Evolutionary conservation across 2,113 vertebrate genomes (phyloP).

Genomic region (Sebastes schlegelii): DNA sequence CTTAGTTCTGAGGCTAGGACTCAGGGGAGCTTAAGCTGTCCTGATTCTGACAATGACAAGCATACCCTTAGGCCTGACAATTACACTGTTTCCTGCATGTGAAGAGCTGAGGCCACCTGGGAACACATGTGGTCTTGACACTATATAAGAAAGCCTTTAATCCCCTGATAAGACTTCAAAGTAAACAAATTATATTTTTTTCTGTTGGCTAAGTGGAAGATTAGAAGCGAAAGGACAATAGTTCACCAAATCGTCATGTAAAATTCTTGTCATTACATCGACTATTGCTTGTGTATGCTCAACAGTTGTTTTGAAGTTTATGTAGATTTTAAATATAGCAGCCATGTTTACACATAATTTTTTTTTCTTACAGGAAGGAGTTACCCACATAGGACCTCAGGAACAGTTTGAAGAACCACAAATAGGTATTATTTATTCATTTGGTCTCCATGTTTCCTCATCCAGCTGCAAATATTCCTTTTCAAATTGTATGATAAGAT

Average conservation of each 20-base stretch:
- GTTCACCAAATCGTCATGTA: neutral
- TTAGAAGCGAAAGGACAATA: conserved; percentile 35
- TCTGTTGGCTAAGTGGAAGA: conserved; percentile 30
- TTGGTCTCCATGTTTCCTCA: conserved; percentile 13
- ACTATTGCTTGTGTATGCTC: neutral
- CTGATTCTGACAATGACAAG: conserved; percentile 78
- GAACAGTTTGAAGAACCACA: conserved; percentile 89
- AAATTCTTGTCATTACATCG: neutral
- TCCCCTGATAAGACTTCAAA: conserved; percentile 46
- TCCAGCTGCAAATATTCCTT: conserved; percentile 11
- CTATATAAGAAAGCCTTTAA: conserved; percentile 64
- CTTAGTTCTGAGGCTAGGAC: conserved; percentile 65
- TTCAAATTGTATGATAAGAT: neutral
- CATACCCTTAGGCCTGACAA: conserved; percentile 67
- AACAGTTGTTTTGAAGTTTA: conserved; percentile 4
- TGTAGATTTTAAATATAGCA: neutral
- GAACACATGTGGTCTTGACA: conserved; percentile 64
- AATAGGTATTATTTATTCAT: conserved; percentile 86
- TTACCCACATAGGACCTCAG: conserved; percentile 92
- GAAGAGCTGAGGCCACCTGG: conserved; percentile 63
- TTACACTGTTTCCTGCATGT: conserved; percentile 67
- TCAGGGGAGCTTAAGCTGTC: conserved; percentile 64
- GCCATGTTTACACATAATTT: neutral
- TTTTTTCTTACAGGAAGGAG: conserved; percentile 88
- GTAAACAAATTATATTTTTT: conserved; percentile 51